Evolutionary conservation across 2,888 invertebrate genomes (phyloP).

Genomic region (Saturnia pavonia): DNA sequence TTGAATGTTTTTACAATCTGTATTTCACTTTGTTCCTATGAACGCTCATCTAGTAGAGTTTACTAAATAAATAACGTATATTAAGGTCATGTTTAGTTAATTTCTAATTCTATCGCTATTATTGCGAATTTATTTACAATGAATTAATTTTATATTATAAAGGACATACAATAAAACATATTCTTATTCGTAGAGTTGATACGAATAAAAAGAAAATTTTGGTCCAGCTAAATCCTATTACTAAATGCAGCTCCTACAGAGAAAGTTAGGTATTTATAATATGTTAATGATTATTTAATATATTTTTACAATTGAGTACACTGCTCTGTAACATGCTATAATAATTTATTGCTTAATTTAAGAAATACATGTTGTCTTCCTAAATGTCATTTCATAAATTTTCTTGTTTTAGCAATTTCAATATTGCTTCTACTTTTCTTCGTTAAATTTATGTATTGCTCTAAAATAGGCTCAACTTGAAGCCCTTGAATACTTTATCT

Average conservation of each 20-base stretch:
- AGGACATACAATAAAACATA: conserved; percentile 70
- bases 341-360: conserved; percentile 3
- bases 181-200: conserved; percentile 56
- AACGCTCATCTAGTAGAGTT: conserved; percentile 56
- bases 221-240: conserved; percentile 80
- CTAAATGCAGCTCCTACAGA: conserved; percentile 73
- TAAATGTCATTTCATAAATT: conserved; percentile 8
- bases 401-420: neutral
- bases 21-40: conserved; percentile 60
- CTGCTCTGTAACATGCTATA: conserved; percentile 11
- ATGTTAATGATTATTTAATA: conserved; percentile 2
- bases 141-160: conserved; percentile 47
- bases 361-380: neutral
- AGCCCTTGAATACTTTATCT: conserved; percentile 16
- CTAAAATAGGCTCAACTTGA: conserved; percentile 35
- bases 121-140: conserved; percentile 77
- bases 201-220: conserved; percentile 76
- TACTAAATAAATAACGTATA: conserved; percentile 74
- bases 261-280: conserved; percentile 31
- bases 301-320: conserved; percentile 14
- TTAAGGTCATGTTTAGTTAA: conserved; percentile 58
- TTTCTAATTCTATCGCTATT: conserved; percentile 70
- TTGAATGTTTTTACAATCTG: conserved; percentile 65
- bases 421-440: conserved; percentile 43
- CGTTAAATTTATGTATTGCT: conserved; percentile 25